Percentiles rank a stretch among this genome's conserved stretches.
These are phyloP conservation scores for Prunella himalayana DNA, from an alignment of 2,113 vertebrate species.

Conservation along the genomic window DNA sequence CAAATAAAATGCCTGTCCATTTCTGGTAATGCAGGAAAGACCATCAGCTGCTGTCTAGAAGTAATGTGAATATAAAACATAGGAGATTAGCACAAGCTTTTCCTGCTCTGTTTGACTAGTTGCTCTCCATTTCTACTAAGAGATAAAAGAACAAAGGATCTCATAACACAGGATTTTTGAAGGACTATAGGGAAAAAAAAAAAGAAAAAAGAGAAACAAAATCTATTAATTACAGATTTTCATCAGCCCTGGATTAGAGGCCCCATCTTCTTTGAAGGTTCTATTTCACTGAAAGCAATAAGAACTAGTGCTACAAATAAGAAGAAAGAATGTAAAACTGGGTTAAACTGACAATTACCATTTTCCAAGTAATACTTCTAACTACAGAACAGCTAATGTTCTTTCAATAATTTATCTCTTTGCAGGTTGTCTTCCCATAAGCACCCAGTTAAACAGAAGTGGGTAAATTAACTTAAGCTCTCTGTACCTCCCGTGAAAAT, in stretches of 20 bases:
- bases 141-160: constrained; percentile 30
- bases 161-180: background rate
- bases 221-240: constrained; percentile 58
- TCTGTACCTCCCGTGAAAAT: background rate
- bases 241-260: constrained; percentile 38
- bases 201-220: background rate
- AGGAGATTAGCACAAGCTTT: constrained; percentile 1
- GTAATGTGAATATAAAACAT: background rate
- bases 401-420: constrained; percentile 12
- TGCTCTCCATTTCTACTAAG: background rate
- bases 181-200: background rate
- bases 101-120: background rate
- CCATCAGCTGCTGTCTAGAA: background rate
- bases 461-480: background rate
- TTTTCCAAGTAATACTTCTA: background rate
- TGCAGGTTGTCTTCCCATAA: background rate
- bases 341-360: constrained; percentile 39
- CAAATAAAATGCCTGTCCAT: background rate
- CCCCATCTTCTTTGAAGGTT: constrained; percentile 46
- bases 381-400: background rate
- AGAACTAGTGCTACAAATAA: background rate
- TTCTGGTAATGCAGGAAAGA: background rate
- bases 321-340: constrained; percentile 53
- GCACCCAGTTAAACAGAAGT: background rate
- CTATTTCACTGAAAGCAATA: constrained; percentile 42